phyloP scores from a whole-genome alignment of 2,888 invertebrate genomes.

The Caenorhabditis zanzibari region DNA sequence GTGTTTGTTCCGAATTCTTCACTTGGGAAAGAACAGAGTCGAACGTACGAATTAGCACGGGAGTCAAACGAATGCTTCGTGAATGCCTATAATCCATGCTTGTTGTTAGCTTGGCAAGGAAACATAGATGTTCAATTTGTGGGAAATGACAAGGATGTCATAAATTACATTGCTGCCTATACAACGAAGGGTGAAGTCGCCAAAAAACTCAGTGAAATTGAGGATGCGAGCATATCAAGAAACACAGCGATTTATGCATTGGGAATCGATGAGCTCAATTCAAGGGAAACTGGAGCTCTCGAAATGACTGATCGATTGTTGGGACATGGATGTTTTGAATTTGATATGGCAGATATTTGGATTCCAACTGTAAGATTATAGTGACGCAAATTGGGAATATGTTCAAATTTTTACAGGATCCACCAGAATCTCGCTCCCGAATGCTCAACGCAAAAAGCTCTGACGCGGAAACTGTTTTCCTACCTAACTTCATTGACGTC shows the following conservation, averaged over 20 bases:
- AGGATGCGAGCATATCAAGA: not conserved
- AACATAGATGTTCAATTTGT: constrained; percentile 44
- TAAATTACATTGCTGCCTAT: not conserved
- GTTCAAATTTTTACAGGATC: not conserved
- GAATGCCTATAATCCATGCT: constrained; percentile 37
- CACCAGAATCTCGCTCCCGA: not conserved
- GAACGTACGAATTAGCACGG: not conserved
- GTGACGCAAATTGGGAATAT: not conserved
- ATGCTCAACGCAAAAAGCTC: not conserved
- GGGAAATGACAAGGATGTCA: not conserved
- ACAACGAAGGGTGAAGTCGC: constrained; percentile 10
- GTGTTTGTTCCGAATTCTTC: too few species aligned
- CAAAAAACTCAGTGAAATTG: not conserved
- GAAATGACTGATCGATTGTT: constrained; percentile 19
- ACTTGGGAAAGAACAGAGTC: too few species aligned
- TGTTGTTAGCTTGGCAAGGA: constrained; percentile 16
- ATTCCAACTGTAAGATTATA: constrained; percentile 5
- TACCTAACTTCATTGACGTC: not conserved
- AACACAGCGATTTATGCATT: not conserved
- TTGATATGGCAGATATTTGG: constrained; percentile 17
- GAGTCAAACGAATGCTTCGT: not conserved
- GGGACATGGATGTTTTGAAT: not conserved
- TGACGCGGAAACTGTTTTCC: not conserved
- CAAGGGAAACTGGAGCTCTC: constrained; percentile 3
- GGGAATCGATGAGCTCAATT: constrained; percentile 7